Base-by-base conservation (phyloP, 2,888 invertebrate species). In the Drosophila anomelani region DNA sequence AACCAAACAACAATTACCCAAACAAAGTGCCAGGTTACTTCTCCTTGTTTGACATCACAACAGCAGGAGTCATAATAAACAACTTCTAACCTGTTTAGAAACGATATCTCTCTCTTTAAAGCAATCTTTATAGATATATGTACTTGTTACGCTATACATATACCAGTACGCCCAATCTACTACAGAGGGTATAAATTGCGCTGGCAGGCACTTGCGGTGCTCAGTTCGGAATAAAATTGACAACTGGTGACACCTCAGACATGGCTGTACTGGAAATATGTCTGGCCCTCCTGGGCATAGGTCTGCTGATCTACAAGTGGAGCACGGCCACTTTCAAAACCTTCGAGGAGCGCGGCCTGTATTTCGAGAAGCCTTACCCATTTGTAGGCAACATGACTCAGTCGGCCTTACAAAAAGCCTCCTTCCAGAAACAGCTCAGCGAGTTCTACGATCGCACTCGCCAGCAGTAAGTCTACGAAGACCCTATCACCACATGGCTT, bases 301-400 rank as follows among this genome's bases (percentile, higher is more conserved):
- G 78, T 0, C 60, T 57, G 4, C 51, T 58, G 13, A 23, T 75
- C 13, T 91, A 89, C 68, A 90, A 83, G 56, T 90, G 87, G 89
- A 47, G 78, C 10, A 90, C 81, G 0, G 55, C 58, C 5, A 70
- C 67, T 5, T 77, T 76, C 23, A 70, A 80, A 23, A 80, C 73
- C 32, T 90, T 91, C 51, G 55, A 68, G 7, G 72, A 80, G 17
- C 83, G 85, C 5, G 83, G 88, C 4, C 23, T 91, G 4, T 69
- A 77, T 1, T 87, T 77, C 49, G 80, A 80, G 10, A 82, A 89
- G 36, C 91, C 92, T 0, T 13, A 76, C 6, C 90, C 90, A 1
- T 12, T 91, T 5, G 15, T 91, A 0, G 90, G 90, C 2, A 88
- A 82, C 36, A 69, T 64, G 51, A n/a, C 7, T 0, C 7, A 15